Conservation (phyloP, 2,797 vertebrate genomes). For the Bucorvus abyssinicus region DNA sequence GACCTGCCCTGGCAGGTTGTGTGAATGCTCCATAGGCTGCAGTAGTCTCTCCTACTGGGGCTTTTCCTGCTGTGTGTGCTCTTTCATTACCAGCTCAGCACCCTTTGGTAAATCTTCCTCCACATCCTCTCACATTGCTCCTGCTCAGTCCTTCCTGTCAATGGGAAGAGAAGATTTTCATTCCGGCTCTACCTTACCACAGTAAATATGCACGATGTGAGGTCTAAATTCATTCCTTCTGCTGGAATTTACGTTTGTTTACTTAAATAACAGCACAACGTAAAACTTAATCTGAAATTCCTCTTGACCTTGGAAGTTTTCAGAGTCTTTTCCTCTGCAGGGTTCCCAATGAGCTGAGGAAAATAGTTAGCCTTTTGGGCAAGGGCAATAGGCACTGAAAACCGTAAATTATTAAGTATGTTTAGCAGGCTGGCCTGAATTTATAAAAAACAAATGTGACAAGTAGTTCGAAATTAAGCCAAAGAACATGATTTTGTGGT, state of each 20-base stretch:
- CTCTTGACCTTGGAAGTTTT: conserved; percentile 22
- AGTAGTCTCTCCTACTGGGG: neutral
- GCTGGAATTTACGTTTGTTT: conserved; percentile 14
- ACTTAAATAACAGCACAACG: neutral
- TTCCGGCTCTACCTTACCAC: neutral
- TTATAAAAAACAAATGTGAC: neutral
- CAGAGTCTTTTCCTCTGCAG: neutral
- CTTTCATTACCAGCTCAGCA: neutral
- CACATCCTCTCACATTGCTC: neutral
- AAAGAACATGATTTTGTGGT: neutral
- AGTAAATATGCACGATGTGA: neutral
- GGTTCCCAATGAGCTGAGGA: neutral
- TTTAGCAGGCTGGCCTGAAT: neutral
- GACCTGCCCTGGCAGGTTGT: neutral
- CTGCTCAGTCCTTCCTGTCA: neutral
- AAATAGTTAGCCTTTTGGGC: neutral
- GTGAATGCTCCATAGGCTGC: neutral
- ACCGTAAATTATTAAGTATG: neutral
- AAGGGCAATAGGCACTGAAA: neutral
- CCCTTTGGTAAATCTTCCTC: neutral
- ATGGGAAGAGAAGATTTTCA: neutral
- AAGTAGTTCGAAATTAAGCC: neutral
- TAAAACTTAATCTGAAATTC: neutral
- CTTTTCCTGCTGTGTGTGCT: neutral
- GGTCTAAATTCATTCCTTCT: neutral